Conservation (phyloP, 2,797 vertebrate species). For the Microtus obscurus region DNA sequence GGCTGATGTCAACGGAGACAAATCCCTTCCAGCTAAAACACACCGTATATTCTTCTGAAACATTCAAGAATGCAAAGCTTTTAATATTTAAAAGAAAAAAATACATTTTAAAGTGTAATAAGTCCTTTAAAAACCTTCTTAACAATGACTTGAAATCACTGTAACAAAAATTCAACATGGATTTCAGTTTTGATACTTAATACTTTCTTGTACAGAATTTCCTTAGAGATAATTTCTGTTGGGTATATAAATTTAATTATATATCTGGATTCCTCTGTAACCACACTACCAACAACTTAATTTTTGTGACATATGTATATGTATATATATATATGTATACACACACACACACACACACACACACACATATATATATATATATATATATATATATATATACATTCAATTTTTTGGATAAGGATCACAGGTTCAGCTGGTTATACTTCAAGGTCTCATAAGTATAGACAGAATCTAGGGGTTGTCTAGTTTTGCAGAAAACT, state of each 20-base stretch:
- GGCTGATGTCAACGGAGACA: background rate
- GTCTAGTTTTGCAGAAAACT: background rate
- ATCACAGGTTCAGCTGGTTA: background rate
- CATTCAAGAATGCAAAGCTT: background rate
- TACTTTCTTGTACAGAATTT: conserved; percentile 17
- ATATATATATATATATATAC: no score
- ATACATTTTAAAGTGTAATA: background rate
- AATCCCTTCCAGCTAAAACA: background rate
- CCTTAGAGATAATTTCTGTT: background rate
- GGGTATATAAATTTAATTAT: background rate
- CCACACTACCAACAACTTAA: background rate
- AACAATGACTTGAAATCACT: background rate
- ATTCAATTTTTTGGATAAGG: background rate
- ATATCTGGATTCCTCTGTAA: background rate
- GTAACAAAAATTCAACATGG: background rate
- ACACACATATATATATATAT: no score
- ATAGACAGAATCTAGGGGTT: background rate
- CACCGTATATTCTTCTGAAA: background rate
- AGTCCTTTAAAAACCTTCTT: conserved; percentile 19
- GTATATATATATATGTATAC: no score
- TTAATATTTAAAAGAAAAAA: conserved; percentile 48
- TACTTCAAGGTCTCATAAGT: background rate
- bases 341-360: no score
- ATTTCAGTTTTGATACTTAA: background rate
- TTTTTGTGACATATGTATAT: no score